Evolutionary conservation across 2,888 invertebrate genomes (phyloP).

Genomic region (Sinohyriopsis cumingii): DNA sequence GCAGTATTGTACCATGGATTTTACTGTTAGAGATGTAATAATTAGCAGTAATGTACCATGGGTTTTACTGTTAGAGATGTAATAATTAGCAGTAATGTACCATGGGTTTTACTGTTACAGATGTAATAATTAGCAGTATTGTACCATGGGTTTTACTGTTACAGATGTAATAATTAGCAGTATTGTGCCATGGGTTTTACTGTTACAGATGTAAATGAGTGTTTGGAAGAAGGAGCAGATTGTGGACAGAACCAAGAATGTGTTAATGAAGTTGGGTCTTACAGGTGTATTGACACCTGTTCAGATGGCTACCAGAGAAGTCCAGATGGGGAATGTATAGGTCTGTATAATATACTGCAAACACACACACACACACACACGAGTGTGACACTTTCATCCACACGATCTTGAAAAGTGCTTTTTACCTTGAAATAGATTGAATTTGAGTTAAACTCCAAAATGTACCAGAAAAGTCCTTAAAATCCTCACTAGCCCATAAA

Average conservation of each 20-base stretch:
- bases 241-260: conserved; percentile 67
- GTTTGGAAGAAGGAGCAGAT: conserved; percentile 47
- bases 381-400: too few relatives aligned
- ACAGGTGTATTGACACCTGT: conserved; percentile 68
- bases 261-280: conserved; percentile 69
- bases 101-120: conserved; percentile 61
- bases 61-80: conserved; percentile 60
- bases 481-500: too few relatives aligned
- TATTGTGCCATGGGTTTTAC: not conserved
- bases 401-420: too few relatives aligned
- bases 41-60: too few relatives aligned
- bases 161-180: conserved; percentile 64
- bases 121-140: conserved; percentile 67
- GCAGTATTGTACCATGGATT: conserved; percentile 46
- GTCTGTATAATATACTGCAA: conserved; percentile 45
- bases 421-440: too few relatives aligned
- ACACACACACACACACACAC: not conserved
- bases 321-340: conserved; percentile 69
- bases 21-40: not conserved
- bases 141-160: conserved; percentile 49
- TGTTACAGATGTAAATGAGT: conserved; percentile 71
- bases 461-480: too few relatives aligned
- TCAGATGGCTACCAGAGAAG: conserved; percentile 65
- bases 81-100: conserved; percentile 58
- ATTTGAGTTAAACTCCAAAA: too few relatives aligned